These are phyloP conservation scores for Dromas ardeola DNA, from an alignment of 2,113 vertebrate species.

Conservation along the genomic window DNA sequence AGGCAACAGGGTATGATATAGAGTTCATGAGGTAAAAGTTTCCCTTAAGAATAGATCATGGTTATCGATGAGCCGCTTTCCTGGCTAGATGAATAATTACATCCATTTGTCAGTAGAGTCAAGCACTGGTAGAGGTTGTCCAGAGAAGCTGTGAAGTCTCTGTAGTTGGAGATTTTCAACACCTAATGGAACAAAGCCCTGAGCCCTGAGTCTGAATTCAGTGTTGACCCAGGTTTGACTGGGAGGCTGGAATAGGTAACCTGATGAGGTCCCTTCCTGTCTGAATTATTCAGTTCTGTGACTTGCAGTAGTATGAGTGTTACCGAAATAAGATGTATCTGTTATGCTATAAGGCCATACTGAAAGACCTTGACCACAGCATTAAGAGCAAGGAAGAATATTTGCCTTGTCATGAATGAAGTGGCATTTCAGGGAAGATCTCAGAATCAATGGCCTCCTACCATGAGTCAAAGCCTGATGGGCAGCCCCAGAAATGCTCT, in stretches of 20 bases:
- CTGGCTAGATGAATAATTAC: neutral
- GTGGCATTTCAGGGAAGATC: neutral
- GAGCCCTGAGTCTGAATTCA: neutral
- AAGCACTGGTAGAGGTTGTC: neutral
- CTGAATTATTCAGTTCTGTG: neutral
- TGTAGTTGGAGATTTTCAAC: neutral
- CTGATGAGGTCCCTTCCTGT: neutral
- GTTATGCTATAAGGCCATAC: neutral
- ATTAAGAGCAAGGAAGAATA: neutral
- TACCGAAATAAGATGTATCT: neutral
- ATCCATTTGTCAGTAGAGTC: neutral
- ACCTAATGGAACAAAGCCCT: neutral
- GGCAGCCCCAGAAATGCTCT: neutral
- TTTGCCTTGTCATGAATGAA: neutral
- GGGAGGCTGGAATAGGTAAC: neutral
- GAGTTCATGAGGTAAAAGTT: neutral
- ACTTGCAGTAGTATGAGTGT: neutral
- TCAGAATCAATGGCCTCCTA: neutral
- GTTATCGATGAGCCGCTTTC: neutral
- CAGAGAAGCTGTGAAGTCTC: neutral
- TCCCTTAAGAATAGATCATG: neutral
- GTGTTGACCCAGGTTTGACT: neutral
- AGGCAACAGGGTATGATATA: neutral
- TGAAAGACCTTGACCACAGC: neutral
- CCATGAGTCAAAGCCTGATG: neutral